Evolutionary conservation across 2,888 invertebrate species (phyloP).

Genomic region (Ornithoptera priamus): DNA sequence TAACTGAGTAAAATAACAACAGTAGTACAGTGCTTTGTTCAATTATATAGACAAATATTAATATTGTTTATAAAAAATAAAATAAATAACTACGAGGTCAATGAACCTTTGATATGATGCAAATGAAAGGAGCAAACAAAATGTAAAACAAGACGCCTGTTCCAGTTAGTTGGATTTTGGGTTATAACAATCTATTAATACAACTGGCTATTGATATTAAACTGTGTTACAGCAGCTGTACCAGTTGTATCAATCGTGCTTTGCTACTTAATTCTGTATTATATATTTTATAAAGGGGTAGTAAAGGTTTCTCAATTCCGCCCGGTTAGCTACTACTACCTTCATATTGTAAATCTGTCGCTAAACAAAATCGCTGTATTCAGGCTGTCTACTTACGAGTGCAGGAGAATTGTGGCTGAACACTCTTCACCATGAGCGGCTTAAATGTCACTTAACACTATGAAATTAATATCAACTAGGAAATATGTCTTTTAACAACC

Average conservation of each 20-base stretch:
- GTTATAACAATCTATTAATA: slow-evolving; percentile 17
- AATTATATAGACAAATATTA: neutral
- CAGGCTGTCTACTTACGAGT: too few relatives aligned
- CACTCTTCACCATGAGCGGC: too few relatives aligned
- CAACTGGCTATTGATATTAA: neutral
- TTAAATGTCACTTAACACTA: too few relatives aligned
- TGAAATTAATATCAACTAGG: too few relatives aligned
- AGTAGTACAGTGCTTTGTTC: neutral
- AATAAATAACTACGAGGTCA: neutral
- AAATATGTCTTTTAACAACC: too few relatives aligned
- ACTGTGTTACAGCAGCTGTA: neutral
- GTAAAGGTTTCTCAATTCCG: too few relatives aligned
- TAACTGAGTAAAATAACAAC: too few relatives aligned
- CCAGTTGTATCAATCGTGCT: neutral
- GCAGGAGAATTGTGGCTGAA: too few relatives aligned
- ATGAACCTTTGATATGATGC: slow-evolving; percentile 12
- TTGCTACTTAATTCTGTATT: neutral
- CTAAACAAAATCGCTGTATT: too few relatives aligned
- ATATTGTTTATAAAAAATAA: neutral
- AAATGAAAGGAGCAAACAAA: slow-evolving; percentile 12
- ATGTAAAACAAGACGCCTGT: slow-evolving; percentile 1
- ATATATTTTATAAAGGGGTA: neutral
- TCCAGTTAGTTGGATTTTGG: slow-evolving; percentile 11
- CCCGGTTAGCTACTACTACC: too few relatives aligned
- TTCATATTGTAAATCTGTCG: too few relatives aligned